These are phyloP conservation scores for Lepisosteus osseus DNA, from an alignment of 2,113 vertebrate species.

Conservation along the genomic window DNA sequence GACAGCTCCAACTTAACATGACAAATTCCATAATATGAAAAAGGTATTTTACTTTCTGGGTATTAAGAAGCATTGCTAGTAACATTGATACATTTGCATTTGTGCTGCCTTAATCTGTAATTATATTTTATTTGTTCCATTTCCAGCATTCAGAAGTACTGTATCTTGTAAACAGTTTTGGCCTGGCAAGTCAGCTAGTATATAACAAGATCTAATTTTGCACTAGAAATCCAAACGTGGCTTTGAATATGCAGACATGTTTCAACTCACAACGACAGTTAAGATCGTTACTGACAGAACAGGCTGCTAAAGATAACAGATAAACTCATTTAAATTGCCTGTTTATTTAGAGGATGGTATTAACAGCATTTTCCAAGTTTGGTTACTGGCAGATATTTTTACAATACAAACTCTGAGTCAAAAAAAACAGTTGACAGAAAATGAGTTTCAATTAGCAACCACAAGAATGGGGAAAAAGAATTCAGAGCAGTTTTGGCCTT, in stretches of 20 bases:
- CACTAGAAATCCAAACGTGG: constrained; percentile 56
- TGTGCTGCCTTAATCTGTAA: constrained; percentile 40
- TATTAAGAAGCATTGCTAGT: constrained; percentile 51
- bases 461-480: too few species aligned
- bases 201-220: constrained; percentile 62
- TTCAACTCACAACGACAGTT: constrained; percentile 64
- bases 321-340: constrained; percentile 64
- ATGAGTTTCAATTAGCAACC: too few species aligned
- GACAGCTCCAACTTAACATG: constrained; percentile 77
- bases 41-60: constrained; percentile 49
- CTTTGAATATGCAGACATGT: constrained; percentile 51
- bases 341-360: constrained; percentile 50
- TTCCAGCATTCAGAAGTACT: constrained; percentile 34
- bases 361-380: constrained; percentile 10
- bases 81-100: constrained; percentile 53
- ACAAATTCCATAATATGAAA: constrained; percentile 70
- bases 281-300: constrained; percentile 60
- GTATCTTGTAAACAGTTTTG: constrained; percentile 69
- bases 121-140: constrained; percentile 54
- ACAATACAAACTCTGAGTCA: constrained; percentile 2
- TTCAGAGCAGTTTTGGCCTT: too few species aligned
- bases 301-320: constrained; percentile 54
- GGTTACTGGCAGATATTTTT: constrained; percentile 1
- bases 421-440: not conserved
- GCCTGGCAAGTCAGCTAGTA: constrained; percentile 44